Conservation (phyloP, 2,113 vertebrate species). For the Oostethus manadensis region DNA sequence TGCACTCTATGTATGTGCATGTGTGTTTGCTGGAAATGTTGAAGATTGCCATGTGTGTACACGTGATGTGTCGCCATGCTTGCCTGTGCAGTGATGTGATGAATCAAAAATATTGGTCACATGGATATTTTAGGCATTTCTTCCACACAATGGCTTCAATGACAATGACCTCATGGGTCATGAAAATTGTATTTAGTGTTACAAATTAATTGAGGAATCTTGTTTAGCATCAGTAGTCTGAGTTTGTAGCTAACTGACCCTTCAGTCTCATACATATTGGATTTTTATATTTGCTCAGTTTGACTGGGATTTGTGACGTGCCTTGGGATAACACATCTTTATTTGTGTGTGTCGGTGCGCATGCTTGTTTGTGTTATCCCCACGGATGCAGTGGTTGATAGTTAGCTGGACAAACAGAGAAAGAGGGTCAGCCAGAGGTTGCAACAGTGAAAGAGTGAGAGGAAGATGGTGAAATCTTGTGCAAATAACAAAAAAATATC, state of each 20-base stretch:
- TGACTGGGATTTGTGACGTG: slow-evolving; percentile 21
- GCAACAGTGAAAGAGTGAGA: slow-evolving; percentile 7
- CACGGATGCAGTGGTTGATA: slow-evolving; percentile 17
- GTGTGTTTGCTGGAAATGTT: background rate
- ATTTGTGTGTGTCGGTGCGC: slow-evolving; percentile 1
- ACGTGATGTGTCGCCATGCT: background rate
- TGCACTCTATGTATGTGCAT: background rate
- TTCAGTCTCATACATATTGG: background rate
- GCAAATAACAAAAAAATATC: background rate
- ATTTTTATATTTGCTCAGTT: slow-evolving; percentile 28
- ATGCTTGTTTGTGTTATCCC: slow-evolving; percentile 17
- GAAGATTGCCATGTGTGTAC: background rate
- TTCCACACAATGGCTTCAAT: background rate
- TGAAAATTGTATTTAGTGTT: background rate
- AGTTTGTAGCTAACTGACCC: background rate
- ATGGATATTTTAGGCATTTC: background rate
- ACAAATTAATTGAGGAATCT: background rate
- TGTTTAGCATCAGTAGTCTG: slow-evolving; percentile 3
- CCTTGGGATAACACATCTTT: slow-evolving; percentile 1
- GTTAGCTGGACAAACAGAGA: slow-evolving; percentile 29
- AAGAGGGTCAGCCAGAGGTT: slow-evolving; percentile 32
- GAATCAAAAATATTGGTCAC: background rate
- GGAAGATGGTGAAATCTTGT: slow-evolving; percentile 15
- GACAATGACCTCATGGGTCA: too few relatives aligned
- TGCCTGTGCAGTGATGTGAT: background rate